Evolutionary conservation across 2,888 invertebrate genomes (phyloP), one percentile per base, ranked within the genome.

Genomic region (Anodontia alba): DNA sequence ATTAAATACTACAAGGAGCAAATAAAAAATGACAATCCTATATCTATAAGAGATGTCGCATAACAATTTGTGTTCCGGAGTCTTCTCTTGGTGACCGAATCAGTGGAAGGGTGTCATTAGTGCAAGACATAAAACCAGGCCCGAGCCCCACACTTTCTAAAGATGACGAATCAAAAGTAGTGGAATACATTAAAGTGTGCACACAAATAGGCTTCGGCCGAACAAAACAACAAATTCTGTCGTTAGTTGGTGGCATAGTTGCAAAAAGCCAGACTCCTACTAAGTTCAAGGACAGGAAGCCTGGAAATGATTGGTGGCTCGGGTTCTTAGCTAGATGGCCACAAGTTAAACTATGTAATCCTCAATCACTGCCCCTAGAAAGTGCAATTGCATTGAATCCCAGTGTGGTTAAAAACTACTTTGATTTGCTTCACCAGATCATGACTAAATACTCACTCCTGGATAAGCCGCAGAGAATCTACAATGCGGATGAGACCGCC

Each of bases 331-430:
- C 12, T n/a, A 17, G 51, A 51, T 51, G 51, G 51, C 51, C 51
- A 51, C 51, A 51, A 51, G 51, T 51, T n/a, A 51, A 51, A n/a
- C 51, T 51, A n/a, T 51, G 51, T 51, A 51, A 51, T n/a, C 51
- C 51, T n/a, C 51, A 51, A n/a, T 51, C 51, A 51, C 51, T 51
- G 23, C 51, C 51, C 51, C 51, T 10, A 51, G 51, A 51, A 51
- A 51, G 51, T 5, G 51, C 51, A 15, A 51, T 51, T 51, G 51
- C 51, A n/a, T n/a, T 51, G 20, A 51, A 51, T n/a, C 51, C 51
- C 7, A 51, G 20, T 51, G 51, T 51, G 23, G 51, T 51, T n/a
- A 51, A 51, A n/a, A 51, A 51, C 51, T 51, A 51, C 51, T 51
- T 51, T 51, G 51, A 17, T n/a, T 51, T 51, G 23, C 51, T 51